These are phyloP conservation scores for Tachystola acroxantha DNA, from an alignment of 2,888 invertebrate species.

Conservation along the genomic window DNA sequence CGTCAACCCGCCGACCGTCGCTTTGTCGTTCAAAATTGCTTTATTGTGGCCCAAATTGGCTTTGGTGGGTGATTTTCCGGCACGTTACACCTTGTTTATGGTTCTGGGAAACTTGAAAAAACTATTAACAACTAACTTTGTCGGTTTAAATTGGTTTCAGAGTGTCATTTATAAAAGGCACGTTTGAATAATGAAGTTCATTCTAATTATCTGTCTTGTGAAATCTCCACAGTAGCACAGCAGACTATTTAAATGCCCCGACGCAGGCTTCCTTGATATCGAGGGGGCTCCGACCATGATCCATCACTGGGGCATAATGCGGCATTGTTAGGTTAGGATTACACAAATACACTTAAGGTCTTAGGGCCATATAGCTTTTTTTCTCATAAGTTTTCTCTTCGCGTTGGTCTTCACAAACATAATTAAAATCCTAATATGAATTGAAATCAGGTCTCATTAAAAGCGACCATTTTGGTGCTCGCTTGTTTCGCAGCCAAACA, in stretches of 20 bases:
- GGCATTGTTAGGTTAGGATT: too few species aligned
- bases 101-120: conserved; percentile 10
- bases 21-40: conserved; percentile 34
- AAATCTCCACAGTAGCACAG: background rate
- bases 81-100: conserved; percentile 26
- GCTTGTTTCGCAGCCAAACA: conserved; percentile 41
- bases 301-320: too few species aligned
- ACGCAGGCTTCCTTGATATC: too few species aligned
- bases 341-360: too few species aligned
- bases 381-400: too few species aligned
- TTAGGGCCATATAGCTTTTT: too few species aligned
- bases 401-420: too few species aligned
- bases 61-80: conserved; percentile 33
- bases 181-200: conserved; percentile 27
- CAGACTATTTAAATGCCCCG: too few species aligned
- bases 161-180: conserved; percentile 9
- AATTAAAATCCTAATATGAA: too few species aligned
- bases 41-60: conserved; percentile 30
- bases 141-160: conserved; percentile 10
- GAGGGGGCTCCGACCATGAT: too few species aligned
- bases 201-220: conserved; percentile 21
- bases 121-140: conserved; percentile 15
- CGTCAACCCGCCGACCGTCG: conserved; percentile 15
- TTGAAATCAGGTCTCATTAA: conserved; percentile 35
- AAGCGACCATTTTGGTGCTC: conserved; percentile 41